phyloP scores from a whole-genome alignment of 2,888 invertebrate genomes.

The Tiliacea citrago region DNA sequence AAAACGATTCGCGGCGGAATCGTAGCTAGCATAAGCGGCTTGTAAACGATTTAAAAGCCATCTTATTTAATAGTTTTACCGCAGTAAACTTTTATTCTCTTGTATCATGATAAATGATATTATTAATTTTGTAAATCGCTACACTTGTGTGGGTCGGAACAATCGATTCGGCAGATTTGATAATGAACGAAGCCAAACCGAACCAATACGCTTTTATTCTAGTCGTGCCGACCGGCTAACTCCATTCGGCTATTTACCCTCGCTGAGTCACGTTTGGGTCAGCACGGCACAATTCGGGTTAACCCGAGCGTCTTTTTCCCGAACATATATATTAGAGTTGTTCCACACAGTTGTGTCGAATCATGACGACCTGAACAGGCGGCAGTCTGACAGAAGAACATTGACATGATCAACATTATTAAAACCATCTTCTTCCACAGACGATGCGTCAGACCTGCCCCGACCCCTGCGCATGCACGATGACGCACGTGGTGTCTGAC shows the following conservation, averaged over 20 bases:
- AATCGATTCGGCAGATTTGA: neutral
- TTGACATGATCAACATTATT: neutral
- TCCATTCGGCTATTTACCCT: too few relatives aligned
- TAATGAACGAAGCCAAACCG: neutral
- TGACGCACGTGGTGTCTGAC: conserved; percentile 92
- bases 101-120: too few relatives aligned
- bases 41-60: neutral
- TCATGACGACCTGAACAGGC: neutral
- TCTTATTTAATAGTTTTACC: too few relatives aligned
- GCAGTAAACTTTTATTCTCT: too few relatives aligned
- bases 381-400: neutral
- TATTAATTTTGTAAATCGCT: too few relatives aligned
- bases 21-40: neutral
- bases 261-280: too few relatives aligned
- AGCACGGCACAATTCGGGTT: neutral
- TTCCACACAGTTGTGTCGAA: neutral
- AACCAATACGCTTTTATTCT: neutral
- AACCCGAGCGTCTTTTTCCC: neutral
- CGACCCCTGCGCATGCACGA: conserved; percentile 90
- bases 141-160: too few relatives aligned
- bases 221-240: too few relatives aligned
- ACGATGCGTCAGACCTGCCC: conserved; percentile 91
- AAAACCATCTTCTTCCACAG: conserved; percentile 73
- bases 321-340: neutral
- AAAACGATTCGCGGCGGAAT: neutral